Base-by-base conservation (phyloP, 2,888 invertebrate species). In the Bombylius major region DNA sequence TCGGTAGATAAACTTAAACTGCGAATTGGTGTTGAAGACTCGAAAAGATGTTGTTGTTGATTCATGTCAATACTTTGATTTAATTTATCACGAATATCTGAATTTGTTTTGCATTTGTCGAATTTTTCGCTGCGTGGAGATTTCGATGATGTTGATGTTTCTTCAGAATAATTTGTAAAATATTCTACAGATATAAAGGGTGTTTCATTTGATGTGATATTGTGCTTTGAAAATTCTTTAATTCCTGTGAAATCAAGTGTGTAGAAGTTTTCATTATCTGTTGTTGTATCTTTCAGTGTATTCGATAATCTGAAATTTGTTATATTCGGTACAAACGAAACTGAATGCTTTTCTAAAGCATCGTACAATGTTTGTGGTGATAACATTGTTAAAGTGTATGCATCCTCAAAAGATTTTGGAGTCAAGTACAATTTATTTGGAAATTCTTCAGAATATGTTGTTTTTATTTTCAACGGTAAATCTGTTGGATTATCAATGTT, bases 311-410 rank as follows among this genome's bases (percentile, higher is more conserved):
- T 23, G 23, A 23, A 23, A 23, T 23, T 23, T 4, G 5, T 8
- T 36, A 36, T 36, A 36, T 36, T 8, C 5, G 5, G 8, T 11
- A 11, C 39, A 11, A 11, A 11, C 1, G 39, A 42, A 4, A 11
- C 2, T 11, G 39, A 42, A 42, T 11, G 7, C 12, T 11, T 11
- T 42, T 42, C 11, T 42, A 42, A 42, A 5, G 39, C 8, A 42
- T 42, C 12, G 5, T 9, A 9, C 9, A 66, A 65, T 1, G 69
- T 67, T 0, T 72, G 69, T 4, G 71, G 66, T 0, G 66, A 63
- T 60, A 70, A 61, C 9, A 65, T 64, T 0, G 71, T 69, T 33
- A 72, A 51, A 0, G 69, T 70, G 34, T 71, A 71, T 0, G 66
- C 69, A 0, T 67, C 64, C 56, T 67, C 68, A 14, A 72, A 67